phyloP scores from a whole-genome alignment of 2,113 vertebrate species.

The Sinocyclocheilus rhinocerous region DNA sequence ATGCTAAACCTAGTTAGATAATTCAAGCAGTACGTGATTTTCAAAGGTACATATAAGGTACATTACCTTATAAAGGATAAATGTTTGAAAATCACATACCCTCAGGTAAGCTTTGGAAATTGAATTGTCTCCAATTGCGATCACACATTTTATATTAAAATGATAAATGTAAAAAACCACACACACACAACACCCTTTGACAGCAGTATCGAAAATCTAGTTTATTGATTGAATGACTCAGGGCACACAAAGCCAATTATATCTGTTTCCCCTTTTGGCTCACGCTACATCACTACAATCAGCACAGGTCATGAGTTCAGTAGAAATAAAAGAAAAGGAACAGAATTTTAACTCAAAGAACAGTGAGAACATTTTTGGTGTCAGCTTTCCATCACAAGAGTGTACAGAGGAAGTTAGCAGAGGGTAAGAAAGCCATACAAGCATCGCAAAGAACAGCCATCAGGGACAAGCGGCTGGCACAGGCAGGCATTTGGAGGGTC shows the following conservation, averaged over 20 bases:
- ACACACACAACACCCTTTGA: slow-evolving; percentile 71
- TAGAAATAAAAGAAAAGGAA: slow-evolving; percentile 25
- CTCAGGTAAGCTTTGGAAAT: background rate
- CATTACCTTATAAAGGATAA: background rate
- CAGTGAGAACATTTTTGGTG: slow-evolving; percentile 33
- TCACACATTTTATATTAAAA: background rate
- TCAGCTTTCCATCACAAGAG: slow-evolving; percentile 64
- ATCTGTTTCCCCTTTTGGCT: background rate
- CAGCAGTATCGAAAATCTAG: slow-evolving; percentile 59
- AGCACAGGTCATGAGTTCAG: slow-evolving; percentile 41
- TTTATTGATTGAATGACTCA: slow-evolving; percentile 68
- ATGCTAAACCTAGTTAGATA: background rate
- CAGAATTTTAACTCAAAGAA: slow-evolving; percentile 21
- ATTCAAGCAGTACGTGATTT: background rate
- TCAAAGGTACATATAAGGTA: no score
- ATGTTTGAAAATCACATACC: background rate
- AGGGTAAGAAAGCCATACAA: slow-evolving; percentile 49
- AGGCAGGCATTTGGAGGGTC: slow-evolving; percentile 75
- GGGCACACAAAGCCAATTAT: slow-evolving; percentile 61
- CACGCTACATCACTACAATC: slow-evolving; percentile 28
- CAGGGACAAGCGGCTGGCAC: slow-evolving; percentile 62
- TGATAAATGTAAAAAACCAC: background rate
- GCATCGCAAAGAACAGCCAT: slow-evolving; percentile 68
- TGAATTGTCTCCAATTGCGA: background rate
- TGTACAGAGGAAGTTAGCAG: slow-evolving; percentile 58